A percentile compares a stretch with the other conserved stretches of the same genome.
Evolutionary conservation across 2,113 vertebrate species (phyloP).

Genomic region (Equus quagga): DNA sequence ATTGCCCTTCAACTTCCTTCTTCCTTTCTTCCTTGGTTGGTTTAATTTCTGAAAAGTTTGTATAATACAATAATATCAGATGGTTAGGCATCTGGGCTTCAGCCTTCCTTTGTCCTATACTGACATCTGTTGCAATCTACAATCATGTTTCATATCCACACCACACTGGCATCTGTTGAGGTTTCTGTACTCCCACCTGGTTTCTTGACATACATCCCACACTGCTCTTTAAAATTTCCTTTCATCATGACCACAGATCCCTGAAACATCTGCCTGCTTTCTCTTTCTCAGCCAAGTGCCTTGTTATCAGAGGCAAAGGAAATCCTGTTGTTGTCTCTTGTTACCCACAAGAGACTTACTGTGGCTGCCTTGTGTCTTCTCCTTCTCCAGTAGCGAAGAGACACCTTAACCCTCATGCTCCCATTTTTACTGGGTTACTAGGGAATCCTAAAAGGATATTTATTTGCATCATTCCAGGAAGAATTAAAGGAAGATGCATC

Average conservation of each 20-base stretch:
- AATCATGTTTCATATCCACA: background rate
- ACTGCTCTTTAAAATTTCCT: slow-evolving; percentile 32
- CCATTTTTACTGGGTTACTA: background rate
- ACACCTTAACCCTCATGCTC: background rate
- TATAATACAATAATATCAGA: background rate
- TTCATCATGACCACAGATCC: background rate
- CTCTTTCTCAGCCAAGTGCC: background rate
- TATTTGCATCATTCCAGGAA: background rate
- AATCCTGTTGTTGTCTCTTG: background rate
- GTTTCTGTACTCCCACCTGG: background rate
- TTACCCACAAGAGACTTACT: background rate
- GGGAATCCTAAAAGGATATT: background rate
- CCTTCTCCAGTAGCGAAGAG: background rate
- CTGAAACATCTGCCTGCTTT: slow-evolving; percentile 24
- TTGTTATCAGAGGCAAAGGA: background rate
- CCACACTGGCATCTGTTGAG: background rate
- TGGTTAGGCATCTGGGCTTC: background rate
- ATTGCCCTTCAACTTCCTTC: rapidly evolving
- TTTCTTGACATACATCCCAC: slow-evolving; percentile 2
- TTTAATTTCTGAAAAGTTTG: slow-evolving; percentile 37
- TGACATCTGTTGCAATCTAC: background rate
- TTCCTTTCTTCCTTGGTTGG: background rate
- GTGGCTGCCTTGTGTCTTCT: background rate
- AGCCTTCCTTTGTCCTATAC: background rate
- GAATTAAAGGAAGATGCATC: background rate